Evolutionary conservation across 2,797 vertebrate species (phyloP).

Genomic region (Phrynocephalus forsythii): DNA sequence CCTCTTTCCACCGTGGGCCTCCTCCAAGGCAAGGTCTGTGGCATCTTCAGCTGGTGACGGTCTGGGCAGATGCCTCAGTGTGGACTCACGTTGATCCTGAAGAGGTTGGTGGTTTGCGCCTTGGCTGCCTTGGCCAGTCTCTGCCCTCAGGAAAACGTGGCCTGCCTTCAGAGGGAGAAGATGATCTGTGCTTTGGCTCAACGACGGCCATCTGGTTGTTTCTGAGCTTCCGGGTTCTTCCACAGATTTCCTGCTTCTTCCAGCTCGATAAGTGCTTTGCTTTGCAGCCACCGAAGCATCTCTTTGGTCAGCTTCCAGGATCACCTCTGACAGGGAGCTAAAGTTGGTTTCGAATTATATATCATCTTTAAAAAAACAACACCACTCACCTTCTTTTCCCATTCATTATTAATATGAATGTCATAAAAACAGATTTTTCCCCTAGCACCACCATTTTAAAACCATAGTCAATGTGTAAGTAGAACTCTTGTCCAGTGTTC

Average conservation of each 20-base stretch:
- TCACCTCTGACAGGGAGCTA: neutral
- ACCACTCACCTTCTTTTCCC: neutral
- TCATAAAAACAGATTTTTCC: neutral
- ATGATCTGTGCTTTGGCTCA: constrained; percentile 84
- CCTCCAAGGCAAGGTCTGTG: neutral
- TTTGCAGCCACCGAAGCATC: neutral
- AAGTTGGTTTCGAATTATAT: constrained; percentile 6
- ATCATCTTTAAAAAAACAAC: neutral
- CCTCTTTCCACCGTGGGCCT: constrained; percentile 1
- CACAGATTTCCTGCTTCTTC: constrained; percentile 81
- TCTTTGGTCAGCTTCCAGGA: neutral
- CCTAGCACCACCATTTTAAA: neutral
- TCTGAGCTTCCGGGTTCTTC: constrained; percentile 78
- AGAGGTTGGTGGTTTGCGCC: constrained; percentile 23
- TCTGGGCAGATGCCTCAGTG: constrained; percentile 43
- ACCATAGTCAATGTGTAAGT: neutral
- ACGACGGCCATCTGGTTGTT: constrained; percentile 56
- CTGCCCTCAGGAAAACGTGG: neutral
- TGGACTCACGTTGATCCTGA: constrained; percentile 48
- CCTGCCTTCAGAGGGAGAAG: constrained; percentile 71
- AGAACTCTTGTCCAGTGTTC: neutral
- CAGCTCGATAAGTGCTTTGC: neutral
- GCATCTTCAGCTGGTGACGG: constrained; percentile 16
- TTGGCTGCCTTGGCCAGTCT: neutral
- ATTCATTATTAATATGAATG: neutral